phyloP scores from a whole-genome alignment of 2,888 invertebrate species.

The Drosophila nigricruria region DNA sequence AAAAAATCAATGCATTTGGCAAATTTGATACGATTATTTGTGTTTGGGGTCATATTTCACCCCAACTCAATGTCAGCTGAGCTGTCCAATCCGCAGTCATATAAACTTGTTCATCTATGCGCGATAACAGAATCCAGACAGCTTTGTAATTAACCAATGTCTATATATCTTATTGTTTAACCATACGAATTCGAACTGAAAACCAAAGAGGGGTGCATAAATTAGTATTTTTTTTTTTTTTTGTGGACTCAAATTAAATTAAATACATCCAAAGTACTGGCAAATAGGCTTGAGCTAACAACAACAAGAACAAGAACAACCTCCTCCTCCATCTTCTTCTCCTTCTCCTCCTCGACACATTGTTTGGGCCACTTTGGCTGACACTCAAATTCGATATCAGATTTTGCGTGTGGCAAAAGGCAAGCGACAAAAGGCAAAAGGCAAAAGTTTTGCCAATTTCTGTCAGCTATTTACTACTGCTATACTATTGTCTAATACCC shows the following conservation, averaged over 20 bases:
- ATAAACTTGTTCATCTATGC: slow-evolving; percentile 48
- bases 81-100: background rate
- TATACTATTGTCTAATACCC: slow-evolving; percentile 28
- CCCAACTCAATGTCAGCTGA: background rate
- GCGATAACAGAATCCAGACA: slow-evolving; percentile 47
- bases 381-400: slow-evolving; percentile 77
- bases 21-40: slow-evolving; percentile 9
- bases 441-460: slow-evolving; percentile 44
- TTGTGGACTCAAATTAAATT: slow-evolving; percentile 57
- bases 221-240: slow-evolving; percentile 45
- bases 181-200: slow-evolving; percentile 50
- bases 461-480: slow-evolving; percentile 19
- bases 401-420: slow-evolving; percentile 62
- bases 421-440: slow-evolving; percentile 7
- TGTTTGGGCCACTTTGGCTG: slow-evolving; percentile 74
- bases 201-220: slow-evolving; percentile 58
- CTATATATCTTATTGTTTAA: slow-evolving; percentile 46
- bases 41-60: slow-evolving; percentile 11
- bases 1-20: slow-evolving; percentile 5
- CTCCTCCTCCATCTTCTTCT: background rate
- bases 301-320: background rate
- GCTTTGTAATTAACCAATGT: slow-evolving; percentile 72
- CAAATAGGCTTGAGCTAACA: slow-evolving; percentile 10
- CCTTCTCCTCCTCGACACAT: slow-evolving; percentile 41
- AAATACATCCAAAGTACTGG: slow-evolving; percentile 44